Conservation (phyloP, 2,113 vertebrate genomes). For the Marmota monax region DNA sequence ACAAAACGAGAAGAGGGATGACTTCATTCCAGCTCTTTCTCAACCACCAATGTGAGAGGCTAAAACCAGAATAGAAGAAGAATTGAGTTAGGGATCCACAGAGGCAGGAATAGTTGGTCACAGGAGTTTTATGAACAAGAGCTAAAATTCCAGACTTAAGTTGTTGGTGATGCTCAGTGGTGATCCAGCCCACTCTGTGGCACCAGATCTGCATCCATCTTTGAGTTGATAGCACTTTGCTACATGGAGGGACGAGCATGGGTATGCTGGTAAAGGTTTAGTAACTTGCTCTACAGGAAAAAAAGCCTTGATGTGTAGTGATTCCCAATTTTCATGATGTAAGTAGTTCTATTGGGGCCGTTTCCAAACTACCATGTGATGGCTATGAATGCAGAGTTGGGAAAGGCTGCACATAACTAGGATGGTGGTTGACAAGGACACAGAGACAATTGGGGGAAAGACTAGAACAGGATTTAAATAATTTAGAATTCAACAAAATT, state of each 20-base stretch:
- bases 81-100: not conserved
- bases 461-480: not conserved
- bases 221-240: not conserved
- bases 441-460: not conserved
- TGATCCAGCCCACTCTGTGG: accelerated
- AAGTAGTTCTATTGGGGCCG: not conserved
- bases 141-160: not conserved
- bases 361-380: not conserved
- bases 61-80: not conserved
- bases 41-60: not conserved
- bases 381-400: not conserved
- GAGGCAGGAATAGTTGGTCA: not conserved
- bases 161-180: not conserved
- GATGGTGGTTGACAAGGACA: not conserved
- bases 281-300: not conserved
- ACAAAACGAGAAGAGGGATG: not conserved
- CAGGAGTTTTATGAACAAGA: not conserved
- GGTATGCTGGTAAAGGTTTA: not conserved
- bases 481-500: not conserved
- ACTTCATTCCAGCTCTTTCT: not conserved
- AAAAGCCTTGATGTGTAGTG: not conserved
- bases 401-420: not conserved
- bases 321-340: not conserved
- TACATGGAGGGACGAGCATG: not conserved
- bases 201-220: not conserved